Percentiles rank a stretch among this genome's conserved stretches.
phyloP scores from a whole-genome alignment of 1,140 invertebrate genomes.

The Temnothorax nylanderi region DNA sequence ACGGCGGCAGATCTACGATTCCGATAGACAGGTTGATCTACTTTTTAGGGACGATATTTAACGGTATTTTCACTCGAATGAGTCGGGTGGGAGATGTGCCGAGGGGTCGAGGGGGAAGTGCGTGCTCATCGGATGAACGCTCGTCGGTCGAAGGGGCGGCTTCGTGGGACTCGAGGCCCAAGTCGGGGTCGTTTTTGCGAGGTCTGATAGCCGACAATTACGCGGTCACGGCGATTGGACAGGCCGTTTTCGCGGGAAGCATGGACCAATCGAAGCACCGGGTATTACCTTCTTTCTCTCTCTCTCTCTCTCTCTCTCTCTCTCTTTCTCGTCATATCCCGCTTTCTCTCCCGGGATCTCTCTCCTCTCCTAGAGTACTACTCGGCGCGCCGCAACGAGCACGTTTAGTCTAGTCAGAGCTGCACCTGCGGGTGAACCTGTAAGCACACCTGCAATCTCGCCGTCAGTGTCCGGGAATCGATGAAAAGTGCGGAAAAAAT shows the following conservation, averaged over 20 bases:
- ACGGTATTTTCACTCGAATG: neutral
- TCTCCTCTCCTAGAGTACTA: conserved; percentile 71
- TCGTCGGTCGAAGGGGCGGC: conserved; percentile 21
- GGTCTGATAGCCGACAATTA: conserved; percentile 77
- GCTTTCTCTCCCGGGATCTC: conserved; percentile 45
- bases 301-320: conserved; percentile 49
- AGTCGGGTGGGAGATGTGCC: neutral
- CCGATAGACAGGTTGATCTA: neutral
- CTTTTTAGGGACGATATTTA: conserved; percentile 23
- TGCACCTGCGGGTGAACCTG: conserved; percentile 74
- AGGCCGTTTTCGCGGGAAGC: conserved; percentile 79
- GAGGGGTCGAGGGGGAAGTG: neutral
- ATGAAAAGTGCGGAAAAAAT: neutral
- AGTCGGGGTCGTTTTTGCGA: conserved; percentile 66
- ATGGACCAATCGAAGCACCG: conserved; percentile 75
- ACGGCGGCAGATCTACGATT: neutral
- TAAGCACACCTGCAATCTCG: conserved; percentile 60
- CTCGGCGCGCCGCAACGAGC: conserved; percentile 61
- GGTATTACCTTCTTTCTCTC: conserved; percentile 57
- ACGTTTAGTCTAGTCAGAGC: conserved; percentile 80
- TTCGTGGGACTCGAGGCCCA: conserved; percentile 29
- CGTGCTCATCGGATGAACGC: conserved; percentile 21
- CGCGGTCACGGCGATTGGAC: conserved; percentile 74
- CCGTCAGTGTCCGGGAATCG: conserved; percentile 16
- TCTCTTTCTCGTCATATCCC: conserved; percentile 12